These are phyloP conservation scores for Cerastis leucographa DNA, from an alignment of 2,888 invertebrate genomes.

Conservation along the genomic window DNA sequence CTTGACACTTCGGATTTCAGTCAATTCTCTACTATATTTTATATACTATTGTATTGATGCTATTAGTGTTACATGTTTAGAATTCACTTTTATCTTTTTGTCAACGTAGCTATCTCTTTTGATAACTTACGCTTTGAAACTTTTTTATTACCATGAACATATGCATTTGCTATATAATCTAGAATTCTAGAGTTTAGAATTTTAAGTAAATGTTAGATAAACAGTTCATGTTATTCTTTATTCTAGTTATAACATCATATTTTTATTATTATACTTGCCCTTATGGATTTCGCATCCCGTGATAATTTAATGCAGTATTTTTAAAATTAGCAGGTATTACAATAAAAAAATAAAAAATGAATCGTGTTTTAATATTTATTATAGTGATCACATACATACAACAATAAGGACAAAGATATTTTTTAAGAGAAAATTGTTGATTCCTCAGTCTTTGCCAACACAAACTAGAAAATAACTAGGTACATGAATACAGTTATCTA, in stretches of 20 bases:
- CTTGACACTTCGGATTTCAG: conserved; percentile 30
- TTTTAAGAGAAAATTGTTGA: conserved; percentile 29
- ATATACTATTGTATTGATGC: conserved; percentile 47
- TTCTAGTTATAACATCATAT: conserved; percentile 61
- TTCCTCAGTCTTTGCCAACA: conserved; percentile 48
- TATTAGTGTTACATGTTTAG: conserved; percentile 25
- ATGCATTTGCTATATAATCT: conserved; percentile 29
- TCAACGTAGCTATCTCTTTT: conserved; percentile 20
- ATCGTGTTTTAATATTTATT: conserved; percentile 58
- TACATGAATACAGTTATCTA: conserved; percentile 32
- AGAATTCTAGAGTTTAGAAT: conserved; percentile 25
- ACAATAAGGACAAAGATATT: conserved; percentile 30
- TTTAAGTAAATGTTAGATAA: conserved; percentile 36
- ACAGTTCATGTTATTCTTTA: conserved; percentile 34
- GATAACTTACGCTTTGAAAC: conserved; percentile 16
- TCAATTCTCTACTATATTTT: conserved; percentile 54
- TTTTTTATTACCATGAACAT: conserved; percentile 30
- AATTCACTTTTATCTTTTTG: conserved; percentile 24
- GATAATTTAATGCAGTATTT: conserved; percentile 78
- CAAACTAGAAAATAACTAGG: conserved; percentile 35
- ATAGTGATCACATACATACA: conserved; percentile 49
- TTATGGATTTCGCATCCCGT: conserved; percentile 80
- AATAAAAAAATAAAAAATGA: conserved; percentile 57
- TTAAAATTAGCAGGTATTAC: conserved; percentile 77
- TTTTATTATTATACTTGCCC: conserved; percentile 74